Percentiles rank a stretch among this genome's conserved stretches.
These are phyloP conservation scores for Hemiscyllium ocellatum DNA, from an alignment of 2,113 vertebrate species.

Conservation along the genomic window DNA sequence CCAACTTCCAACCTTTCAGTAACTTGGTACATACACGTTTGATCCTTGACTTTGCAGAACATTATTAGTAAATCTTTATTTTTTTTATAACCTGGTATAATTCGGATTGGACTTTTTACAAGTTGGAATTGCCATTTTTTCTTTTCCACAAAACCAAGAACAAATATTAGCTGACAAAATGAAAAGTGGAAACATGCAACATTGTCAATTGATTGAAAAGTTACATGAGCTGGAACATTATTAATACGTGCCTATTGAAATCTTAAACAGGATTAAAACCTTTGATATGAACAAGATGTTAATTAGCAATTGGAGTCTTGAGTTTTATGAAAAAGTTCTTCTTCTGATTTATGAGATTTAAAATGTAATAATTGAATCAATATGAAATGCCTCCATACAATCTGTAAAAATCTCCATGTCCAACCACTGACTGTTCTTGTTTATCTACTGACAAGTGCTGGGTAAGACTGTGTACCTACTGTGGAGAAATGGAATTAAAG, in stretches of 20 bases:
- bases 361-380: constrained; percentile 36
- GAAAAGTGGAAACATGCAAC: constrained; percentile 16
- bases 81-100: neutral
- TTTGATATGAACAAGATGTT: constrained; percentile 32
- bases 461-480: neutral
- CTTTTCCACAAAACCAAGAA: neutral
- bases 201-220: constrained; percentile 8
- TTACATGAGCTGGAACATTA: constrained; percentile 29
- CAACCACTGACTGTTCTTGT: neutral
- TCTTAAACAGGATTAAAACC: constrained; percentile 21
- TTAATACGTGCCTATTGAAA: neutral
- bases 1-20: neutral
- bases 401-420: constrained; percentile 18
- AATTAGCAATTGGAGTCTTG: constrained; percentile 24
- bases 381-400: neutral
- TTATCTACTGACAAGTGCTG: neutral
- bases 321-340: neutral
- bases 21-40: neutral
- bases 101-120: neutral
- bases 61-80: constrained; percentile 19
- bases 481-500: neutral
- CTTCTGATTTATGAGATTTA: constrained; percentile 21
- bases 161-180: neutral
- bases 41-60: neutral
- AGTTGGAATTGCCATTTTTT: neutral